phyloP scores from a whole-genome alignment of 1,140 invertebrate genomes.

The Euwallacea fornicatus region DNA sequence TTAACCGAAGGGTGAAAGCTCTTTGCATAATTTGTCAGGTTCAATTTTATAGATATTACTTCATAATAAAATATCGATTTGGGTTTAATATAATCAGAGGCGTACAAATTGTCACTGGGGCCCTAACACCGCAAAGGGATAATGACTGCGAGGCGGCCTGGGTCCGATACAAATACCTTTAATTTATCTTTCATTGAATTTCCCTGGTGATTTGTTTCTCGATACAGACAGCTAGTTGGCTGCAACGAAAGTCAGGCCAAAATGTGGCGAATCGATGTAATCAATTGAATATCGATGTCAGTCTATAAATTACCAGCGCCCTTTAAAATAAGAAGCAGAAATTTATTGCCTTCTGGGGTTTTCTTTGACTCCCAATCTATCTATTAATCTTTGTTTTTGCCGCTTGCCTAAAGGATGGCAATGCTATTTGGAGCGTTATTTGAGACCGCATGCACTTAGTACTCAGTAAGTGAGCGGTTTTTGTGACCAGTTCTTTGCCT shows the following conservation, averaged over 20 bases:
- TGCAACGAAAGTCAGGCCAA: constrained; percentile 27
- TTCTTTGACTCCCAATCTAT: constrained; percentile 29
- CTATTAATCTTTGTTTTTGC: constrained; percentile 30
- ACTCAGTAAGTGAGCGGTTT: no score
- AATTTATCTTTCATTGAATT: constrained; percentile 33
- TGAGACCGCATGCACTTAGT: not conserved
- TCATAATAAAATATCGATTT: not conserved
- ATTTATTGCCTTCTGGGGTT: constrained; percentile 25
- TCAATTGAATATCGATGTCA: constrained; percentile 34
- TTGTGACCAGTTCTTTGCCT: no score
- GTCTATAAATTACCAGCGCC: constrained; percentile 29
- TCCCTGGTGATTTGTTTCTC: constrained; percentile 23
- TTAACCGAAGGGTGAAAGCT: not conserved
- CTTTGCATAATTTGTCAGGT: constrained; percentile 21
- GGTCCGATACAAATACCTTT: constrained; percentile 26
- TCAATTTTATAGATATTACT: not conserved
- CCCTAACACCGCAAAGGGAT: constrained; percentile 1
- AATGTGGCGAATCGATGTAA: constrained; percentile 28
- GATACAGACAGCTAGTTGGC: constrained; percentile 25
- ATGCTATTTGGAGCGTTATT: constrained; percentile 8
- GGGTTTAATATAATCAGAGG: no score
- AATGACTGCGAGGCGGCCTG: constrained; percentile 16
- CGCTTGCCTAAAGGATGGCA: constrained; percentile 2
- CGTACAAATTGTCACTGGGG: no score
- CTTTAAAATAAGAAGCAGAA: constrained; percentile 33